A percentile compares a stretch with the other conserved stretches of the same genome.
Evolutionary conservation across 1,140 invertebrate species (phyloP).

Genomic region (Lanistes nyassanus): DNA sequence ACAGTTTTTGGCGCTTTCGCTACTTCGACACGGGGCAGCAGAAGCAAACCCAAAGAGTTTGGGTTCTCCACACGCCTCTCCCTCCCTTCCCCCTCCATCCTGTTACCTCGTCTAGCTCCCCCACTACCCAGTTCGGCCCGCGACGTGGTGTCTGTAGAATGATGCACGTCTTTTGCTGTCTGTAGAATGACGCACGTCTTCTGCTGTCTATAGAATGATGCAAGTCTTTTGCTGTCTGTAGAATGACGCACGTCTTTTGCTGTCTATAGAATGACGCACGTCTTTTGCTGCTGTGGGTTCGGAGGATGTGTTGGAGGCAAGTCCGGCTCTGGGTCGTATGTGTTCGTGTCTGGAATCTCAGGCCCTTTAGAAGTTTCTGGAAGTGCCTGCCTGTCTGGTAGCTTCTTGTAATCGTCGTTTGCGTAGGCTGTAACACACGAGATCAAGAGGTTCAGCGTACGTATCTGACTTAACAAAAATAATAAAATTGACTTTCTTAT

Average conservation of each 20-base stretch:
- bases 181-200: not conserved
- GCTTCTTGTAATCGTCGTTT: conserved; percentile 8
- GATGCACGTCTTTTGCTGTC: not conserved
- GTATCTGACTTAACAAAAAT: not conserved
- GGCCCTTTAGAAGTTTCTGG: not conserved
- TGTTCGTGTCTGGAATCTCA: conserved; percentile 11
- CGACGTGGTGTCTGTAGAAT: not conserved
- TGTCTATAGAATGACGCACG: not conserved
- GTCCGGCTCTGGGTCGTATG: not conserved
- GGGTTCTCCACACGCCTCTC: too few species aligned
- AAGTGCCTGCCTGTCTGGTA: not conserved
- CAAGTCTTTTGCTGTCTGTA: too few species aligned
- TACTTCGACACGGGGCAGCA: too few species aligned
- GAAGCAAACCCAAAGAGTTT: too few species aligned
- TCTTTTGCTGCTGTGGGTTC: not conserved
- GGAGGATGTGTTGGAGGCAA: not conserved
- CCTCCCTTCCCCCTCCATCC: too few species aligned
- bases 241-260: not conserved
- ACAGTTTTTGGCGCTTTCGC: too few species aligned
- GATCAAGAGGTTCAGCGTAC: too few species aligned
- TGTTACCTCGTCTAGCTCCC: too few species aligned
- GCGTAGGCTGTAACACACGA: not conserved
- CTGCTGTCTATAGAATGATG: too few species aligned
- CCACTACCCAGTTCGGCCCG: too few species aligned
- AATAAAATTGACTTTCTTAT: not conserved